These are phyloP conservation scores for Plutella xylostella DNA, from an alignment of 2,888 invertebrate genomes.

Conservation along the genomic window DNA sequence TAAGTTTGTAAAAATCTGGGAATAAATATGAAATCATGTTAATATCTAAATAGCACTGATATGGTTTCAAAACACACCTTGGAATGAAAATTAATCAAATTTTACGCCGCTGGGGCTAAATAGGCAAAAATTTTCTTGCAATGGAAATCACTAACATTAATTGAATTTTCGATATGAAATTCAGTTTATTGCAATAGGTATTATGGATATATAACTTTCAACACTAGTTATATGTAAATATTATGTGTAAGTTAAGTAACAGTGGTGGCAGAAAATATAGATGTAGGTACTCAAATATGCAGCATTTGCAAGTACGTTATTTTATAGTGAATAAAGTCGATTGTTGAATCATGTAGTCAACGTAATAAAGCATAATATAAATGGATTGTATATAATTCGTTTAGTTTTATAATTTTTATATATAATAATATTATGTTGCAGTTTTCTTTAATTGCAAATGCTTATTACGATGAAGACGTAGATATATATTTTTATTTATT, in stretches of 20 bases:
- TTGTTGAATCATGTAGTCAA: too few species aligned
- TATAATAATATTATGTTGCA: too few species aligned
- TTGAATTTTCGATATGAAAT: constrained; percentile 21
- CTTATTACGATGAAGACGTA: constrained; percentile 35
- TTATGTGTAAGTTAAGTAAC: too few species aligned
- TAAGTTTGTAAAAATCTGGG: too few species aligned
- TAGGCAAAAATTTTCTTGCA: constrained; percentile 15
- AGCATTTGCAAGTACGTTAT: too few species aligned
- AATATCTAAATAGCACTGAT: constrained; percentile 42
- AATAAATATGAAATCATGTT: too few species aligned
- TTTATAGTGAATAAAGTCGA: too few species aligned
- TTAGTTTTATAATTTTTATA: background rate
- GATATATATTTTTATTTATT: constrained; percentile 31
- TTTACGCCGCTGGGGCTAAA: constrained; percentile 34
- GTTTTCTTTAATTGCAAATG: too few species aligned
- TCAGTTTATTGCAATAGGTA: constrained; percentile 13
- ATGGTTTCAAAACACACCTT: constrained; percentile 54
- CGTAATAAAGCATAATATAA: too few species aligned
- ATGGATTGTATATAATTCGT: background rate
- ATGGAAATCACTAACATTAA: constrained; percentile 6
- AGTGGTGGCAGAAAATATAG: too few species aligned
- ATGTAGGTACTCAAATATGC: too few species aligned
- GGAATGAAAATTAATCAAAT: constrained; percentile 37
- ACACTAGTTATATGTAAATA: background rate
- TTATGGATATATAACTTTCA: background rate